Evolutionary conservation across 2,888 invertebrate species (phyloP), one percentile per base, ranked within the genome.

Genomic region (Pherbina coryleti): DNA sequence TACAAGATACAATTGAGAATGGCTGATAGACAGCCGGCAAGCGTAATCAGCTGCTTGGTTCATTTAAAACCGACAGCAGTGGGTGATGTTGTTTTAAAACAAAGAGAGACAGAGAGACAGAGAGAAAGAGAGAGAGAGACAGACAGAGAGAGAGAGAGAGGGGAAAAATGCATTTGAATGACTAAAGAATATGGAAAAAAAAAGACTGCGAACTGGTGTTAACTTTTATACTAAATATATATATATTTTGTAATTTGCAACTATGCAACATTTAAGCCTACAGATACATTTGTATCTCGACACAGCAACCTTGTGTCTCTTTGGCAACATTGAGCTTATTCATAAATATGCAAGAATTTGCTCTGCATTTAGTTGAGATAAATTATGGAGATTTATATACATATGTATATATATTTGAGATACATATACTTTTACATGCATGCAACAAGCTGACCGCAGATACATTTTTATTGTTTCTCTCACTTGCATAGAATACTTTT

Each of bases 361-460:
- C 70, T 71, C 70, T 53, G 37, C 55, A 71, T 53, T 67, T 49
- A n/a, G 44, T 3, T 60, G 9, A 60, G 25, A 60, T 28, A 60
- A 34, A n/a, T n/a, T 66, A 22, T 67, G 1, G 5, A 67, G 44
- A 44, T 44, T 44, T 44, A 37, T 8, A 5, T 37, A 44, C 7
- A 37, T 44, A 11, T 44, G 8, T 8, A 5, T 37, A 44, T 14
- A 37, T 44, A 11, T 44, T 44, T 19, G 37, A 67, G 34, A 67
- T 44, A 67, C 34, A 37, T 49, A 44, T 1, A 44, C 44, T 44
- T 44, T 44, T 11, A 44, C 44, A 44, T 44, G 44, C 44, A 44
- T 67, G 67, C 67, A 67, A 67, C 67, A 67, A 67, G 67, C 67
- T 22, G 37, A 34, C n/a, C 37, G 22, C 44, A 37, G 37, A 67